Evolutionary conservation across 2,888 invertebrate species (phyloP).

Genomic region (Orthosia gracilis): DNA sequence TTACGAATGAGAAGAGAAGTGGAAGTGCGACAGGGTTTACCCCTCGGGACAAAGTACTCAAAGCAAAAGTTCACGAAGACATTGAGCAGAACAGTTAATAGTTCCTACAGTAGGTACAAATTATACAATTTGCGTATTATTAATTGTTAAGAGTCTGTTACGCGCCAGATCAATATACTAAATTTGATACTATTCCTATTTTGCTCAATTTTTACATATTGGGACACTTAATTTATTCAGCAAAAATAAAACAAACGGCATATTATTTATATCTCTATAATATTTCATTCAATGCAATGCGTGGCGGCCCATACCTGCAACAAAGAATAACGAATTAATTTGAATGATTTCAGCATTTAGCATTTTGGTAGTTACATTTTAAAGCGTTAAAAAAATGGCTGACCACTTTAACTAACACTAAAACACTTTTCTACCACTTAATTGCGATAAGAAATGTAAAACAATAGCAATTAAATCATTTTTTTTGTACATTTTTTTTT

Average conservation of each 20-base stretch:
- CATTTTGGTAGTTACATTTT: not conserved
- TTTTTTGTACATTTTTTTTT: not conserved
- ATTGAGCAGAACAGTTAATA: too few species aligned
- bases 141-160: too few species aligned
- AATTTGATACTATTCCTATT: too few species aligned
- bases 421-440: conserved; percentile 27
- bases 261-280: not conserved
- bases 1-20: too few species aligned
- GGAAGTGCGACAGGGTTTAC: too few species aligned
- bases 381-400: conserved; percentile 4
- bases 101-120: too few species aligned
- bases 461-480: conserved; percentile 20
- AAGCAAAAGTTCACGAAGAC: too few species aligned
- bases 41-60: too few species aligned
- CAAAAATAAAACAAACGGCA: conserved; percentile 32
- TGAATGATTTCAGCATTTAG: not conserved
- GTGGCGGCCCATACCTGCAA: conserved; percentile 43
- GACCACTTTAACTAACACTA: conserved; percentile 22
- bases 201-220: too few species aligned
- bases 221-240: not conserved
- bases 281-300: not conserved
- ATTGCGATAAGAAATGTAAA: conserved; percentile 28
- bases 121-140: too few species aligned
- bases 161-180: too few species aligned
- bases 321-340: conserved; percentile 31